Evolutionary conservation across 1,140 invertebrate species (phyloP).

Genomic region (Hyposmocoma kahamanoa): DNA sequence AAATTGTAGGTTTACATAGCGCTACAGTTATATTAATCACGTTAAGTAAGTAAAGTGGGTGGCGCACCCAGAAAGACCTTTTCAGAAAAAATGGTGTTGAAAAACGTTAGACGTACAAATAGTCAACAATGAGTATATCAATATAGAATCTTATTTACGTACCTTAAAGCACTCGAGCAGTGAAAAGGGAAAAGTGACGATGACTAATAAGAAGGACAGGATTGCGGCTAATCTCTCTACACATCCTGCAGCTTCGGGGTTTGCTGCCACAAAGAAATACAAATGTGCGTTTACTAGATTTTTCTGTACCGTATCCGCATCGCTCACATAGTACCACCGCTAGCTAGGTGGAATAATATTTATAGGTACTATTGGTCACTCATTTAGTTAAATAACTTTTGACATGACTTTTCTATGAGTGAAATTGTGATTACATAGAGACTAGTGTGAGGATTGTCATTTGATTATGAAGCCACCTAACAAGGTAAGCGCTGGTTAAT

Average conservation of each 20-base stretch:
- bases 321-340: too few relatives aligned
- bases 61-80: background rate
- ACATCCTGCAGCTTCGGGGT: conserved; percentile 75
- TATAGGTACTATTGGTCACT: too few relatives aligned
- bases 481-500: background rate
- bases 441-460: background rate
- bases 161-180: conserved; percentile 89
- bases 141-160: conserved; percentile 10
- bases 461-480: too few relatives aligned
- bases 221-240: conserved; percentile 89
- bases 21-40: background rate
- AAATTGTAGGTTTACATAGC: conserved; percentile 1
- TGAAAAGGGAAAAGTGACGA: conserved; percentile 89
- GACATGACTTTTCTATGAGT: background rate
- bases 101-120: background rate
- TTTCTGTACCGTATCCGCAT: too few relatives aligned
- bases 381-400: background rate
- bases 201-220: conserved; percentile 84
- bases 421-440: background rate
- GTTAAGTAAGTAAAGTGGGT: too few relatives aligned
- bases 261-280: conserved; percentile 51
- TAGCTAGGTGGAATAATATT: too few relatives aligned
- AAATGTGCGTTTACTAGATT: too few relatives aligned
- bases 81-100: background rate
- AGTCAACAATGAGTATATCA: conserved; percentile 3